Conservation (phyloP, 2,888 invertebrate species). For the Scaptodrosophila latifasciaeformis region DNA sequence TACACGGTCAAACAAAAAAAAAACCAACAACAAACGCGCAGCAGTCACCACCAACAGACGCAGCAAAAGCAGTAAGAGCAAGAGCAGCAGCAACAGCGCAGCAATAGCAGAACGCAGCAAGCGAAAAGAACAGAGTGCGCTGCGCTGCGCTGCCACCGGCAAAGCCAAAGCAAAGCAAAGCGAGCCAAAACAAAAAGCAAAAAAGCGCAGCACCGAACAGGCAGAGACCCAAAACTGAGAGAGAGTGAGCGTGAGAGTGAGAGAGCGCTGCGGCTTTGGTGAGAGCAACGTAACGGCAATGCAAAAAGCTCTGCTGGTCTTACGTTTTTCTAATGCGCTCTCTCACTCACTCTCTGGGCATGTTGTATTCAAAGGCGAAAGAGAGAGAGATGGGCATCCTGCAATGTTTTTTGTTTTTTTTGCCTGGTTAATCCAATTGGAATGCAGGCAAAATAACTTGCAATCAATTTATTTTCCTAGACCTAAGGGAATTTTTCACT, state of each 20-base stretch:
- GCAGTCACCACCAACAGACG: conserved; percentile 6
- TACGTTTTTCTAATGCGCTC: conserved; percentile 22
- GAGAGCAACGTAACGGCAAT: neutral
- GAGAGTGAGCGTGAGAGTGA: conserved; percentile 11
- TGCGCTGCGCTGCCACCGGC: conserved; percentile 14
- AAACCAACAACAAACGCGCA: conserved; percentile 26
- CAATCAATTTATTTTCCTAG: conserved; percentile 31
- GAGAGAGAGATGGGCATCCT: too few relatives aligned
- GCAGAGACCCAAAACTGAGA: conserved; percentile 10
- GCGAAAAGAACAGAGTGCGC: too few relatives aligned
- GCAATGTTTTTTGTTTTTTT: conserved; percentile 31
- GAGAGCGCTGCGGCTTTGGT: conserved; percentile 18
- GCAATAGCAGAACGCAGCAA: conserved; percentile 26
- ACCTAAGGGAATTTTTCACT: too few relatives aligned
- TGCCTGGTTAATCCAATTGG: conserved; percentile 57
- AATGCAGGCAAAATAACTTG: conserved; percentile 51
- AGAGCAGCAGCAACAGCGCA: conserved; percentile 11
- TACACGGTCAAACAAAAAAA: conserved; percentile 12
- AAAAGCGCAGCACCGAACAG: conserved; percentile 37
- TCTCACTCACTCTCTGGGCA: conserved; percentile 14
- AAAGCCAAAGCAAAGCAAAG: too few relatives aligned
- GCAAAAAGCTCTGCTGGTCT: neutral
- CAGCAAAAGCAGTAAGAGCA: neutral
- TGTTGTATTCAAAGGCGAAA: too few relatives aligned
- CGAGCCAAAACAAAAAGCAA: too few relatives aligned